These are phyloP conservation scores for Zosterops hypoxanthus DNA, from an alignment of 2,113 vertebrate species.

Conservation along the genomic window DNA sequence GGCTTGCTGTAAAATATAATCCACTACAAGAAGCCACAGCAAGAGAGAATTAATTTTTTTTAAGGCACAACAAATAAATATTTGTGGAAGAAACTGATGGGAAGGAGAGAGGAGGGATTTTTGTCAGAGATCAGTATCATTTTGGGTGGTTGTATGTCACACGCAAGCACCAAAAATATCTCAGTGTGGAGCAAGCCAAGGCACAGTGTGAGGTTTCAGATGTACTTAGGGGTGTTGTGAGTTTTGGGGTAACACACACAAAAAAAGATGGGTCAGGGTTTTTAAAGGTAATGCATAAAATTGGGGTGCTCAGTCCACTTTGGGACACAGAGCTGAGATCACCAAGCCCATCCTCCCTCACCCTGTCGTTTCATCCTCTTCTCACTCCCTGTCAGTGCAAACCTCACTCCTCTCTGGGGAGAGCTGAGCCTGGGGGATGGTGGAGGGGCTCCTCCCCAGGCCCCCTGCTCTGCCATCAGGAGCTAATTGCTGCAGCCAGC, in stretches of 20 bases:
- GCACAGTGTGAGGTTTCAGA: not conserved
- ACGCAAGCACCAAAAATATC: not conserved
- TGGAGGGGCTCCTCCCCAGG: not conserved
- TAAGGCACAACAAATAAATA: not conserved
- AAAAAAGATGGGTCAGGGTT: not conserved
- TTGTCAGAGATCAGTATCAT: not conserved
- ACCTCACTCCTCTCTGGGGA: rapidly evolving
- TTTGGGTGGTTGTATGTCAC: not conserved
- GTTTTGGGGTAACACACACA: not conserved
- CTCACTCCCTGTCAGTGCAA: not conserved
- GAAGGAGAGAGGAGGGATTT: not conserved
- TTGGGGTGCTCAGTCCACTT: not conserved
- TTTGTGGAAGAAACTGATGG: not conserved
- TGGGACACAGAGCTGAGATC: not conserved
- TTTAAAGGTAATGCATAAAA: not conserved
- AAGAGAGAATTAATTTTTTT: not conserved
- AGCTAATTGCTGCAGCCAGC: not conserved
- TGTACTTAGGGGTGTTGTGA: not conserved
- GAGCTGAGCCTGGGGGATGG: not conserved
- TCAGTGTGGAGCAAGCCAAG: not conserved
- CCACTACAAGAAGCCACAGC: constrained; percentile 18
- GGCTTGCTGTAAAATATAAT: constrained; percentile 41
- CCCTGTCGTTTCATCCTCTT: not conserved
- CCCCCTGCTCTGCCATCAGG: not conserved
- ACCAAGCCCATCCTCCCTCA: not conserved